Percentiles rank a stretch among this genome's conserved stretches.
Conservation (phyloP, 2,113 vertebrate species). For the Lamprotornis superbus region DNA sequence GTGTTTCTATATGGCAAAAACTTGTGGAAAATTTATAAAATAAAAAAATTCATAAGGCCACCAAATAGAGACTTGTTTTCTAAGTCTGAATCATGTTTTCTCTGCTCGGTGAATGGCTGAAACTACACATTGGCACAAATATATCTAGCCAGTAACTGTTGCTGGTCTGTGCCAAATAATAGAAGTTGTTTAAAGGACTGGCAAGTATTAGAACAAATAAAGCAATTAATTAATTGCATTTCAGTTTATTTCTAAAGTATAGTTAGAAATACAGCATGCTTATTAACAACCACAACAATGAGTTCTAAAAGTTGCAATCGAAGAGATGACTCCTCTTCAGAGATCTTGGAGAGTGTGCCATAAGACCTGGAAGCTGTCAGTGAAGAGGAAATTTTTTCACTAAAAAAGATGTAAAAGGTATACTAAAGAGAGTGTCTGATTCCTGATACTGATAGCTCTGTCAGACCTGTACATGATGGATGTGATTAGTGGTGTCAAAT, state of each 20-base stretch:
- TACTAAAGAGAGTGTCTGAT: conserved; percentile 7
- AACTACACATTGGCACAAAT: not conserved
- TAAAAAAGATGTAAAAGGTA: conserved; percentile 2
- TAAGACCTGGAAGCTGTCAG: not conserved
- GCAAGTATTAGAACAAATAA: not conserved
- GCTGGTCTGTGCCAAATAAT: not conserved
- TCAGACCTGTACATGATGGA: conserved; percentile 23
- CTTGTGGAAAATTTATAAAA: not conserved
- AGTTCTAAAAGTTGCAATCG: not conserved
- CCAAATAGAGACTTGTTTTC: not conserved
- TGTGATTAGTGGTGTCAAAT: conserved; percentile 48
- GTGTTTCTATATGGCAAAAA: not conserved
- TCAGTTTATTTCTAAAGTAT: not conserved
- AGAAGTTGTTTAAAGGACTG: not conserved
- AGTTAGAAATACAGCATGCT: not conserved
- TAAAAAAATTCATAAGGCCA: not conserved
- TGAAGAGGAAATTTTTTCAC: not conserved
- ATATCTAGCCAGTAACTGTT: not conserved
- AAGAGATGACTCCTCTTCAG: not conserved
- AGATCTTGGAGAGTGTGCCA: not conserved
- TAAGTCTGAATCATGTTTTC: not conserved
- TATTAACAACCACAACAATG: not conserved
- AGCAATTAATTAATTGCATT: not conserved
- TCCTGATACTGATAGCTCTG: not conserved
- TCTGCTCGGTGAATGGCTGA: not conserved